Conservation (phyloP, 2,888 invertebrate species). For the Lathronympha strigana region DNA sequence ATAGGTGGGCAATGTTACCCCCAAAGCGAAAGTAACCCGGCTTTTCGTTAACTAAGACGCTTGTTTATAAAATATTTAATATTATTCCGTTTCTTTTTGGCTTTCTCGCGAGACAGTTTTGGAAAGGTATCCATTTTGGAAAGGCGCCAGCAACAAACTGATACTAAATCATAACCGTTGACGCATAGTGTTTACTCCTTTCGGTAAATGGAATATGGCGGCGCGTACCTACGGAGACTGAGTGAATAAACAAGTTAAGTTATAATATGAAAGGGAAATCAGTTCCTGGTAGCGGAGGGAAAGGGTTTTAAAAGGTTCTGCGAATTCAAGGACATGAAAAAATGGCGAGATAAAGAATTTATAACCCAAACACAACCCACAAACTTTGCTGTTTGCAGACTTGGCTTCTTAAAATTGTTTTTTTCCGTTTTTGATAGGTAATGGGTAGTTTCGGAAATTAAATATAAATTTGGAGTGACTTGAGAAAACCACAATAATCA, state of each 20-base stretch:
- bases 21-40: too few species aligned
- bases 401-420: too few species aligned
- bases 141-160: slow-evolving; percentile 18
- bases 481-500: too few species aligned
- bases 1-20: too few species aligned
- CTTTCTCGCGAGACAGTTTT: not conserved
- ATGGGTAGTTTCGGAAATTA: too few species aligned
- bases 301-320: not conserved
- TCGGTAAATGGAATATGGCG: slow-evolving; percentile 1
- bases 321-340: too few species aligned
- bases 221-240: not conserved
- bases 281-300: not conserved
- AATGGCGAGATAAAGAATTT: too few species aligned
- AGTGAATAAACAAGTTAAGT: not conserved
- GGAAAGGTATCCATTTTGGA: slow-evolving; percentile 20
- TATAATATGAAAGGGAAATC: not conserved
- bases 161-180: slow-evolving; percentile 30
- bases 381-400: too few species aligned
- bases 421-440: too few species aligned
- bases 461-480: too few species aligned
- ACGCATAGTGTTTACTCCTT: slow-evolving; percentile 21
- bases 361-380: too few species aligned
- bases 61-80: not conserved
- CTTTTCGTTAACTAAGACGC: too few species aligned
- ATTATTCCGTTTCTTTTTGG: not conserved